Conservation (phyloP, 1,140 invertebrate species). For the Drosophila pruinosa region DNA sequence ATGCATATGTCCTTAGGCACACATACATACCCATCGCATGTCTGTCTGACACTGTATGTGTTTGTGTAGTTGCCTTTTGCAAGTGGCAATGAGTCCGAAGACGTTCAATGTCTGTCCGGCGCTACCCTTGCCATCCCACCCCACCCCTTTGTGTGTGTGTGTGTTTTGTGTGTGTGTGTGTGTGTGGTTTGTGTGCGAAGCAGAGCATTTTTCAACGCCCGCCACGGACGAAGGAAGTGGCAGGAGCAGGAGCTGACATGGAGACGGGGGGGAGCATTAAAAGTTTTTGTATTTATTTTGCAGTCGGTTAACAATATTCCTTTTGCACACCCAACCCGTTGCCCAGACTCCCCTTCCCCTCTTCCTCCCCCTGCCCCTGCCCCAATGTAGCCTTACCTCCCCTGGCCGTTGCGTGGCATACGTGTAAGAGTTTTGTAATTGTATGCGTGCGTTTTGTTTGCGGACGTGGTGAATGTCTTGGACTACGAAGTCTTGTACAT, state of each 20-base stretch:
- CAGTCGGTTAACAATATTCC: conserved; percentile 81
- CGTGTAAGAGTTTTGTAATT: conserved; percentile 74
- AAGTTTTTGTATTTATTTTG: conserved; percentile 82
- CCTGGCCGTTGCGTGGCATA: conserved; percentile 30
- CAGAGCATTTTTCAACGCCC: conserved; percentile 75
- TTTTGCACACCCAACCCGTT: conserved; percentile 33
- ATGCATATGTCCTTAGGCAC: conserved; percentile 71
- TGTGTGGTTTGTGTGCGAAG: too few relatives aligned
- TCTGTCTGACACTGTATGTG: conserved; percentile 25
- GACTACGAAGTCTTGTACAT: conserved; percentile 49
- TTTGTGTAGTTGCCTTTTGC: conserved; percentile 64
- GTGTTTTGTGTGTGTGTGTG: conserved; percentile 24
- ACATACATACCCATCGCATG: conserved; percentile 39
- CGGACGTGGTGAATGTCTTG: conserved; percentile 77
- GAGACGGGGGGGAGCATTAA: conserved; percentile 50
- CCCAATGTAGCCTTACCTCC: not conserved
- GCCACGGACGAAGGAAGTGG: conserved; percentile 53
- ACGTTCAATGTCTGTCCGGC: conserved; percentile 68
- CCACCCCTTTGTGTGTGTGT: not conserved
- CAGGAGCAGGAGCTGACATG: not conserved
- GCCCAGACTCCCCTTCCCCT: not conserved
- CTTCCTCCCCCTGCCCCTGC: not conserved
- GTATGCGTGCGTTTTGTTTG: conserved; percentile 80
- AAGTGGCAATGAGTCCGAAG: conserved; percentile 81
- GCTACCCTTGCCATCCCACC: conserved; percentile 14